Conservation (phyloP, 2,113 vertebrate genomes). For the Nipponia nippon region DNA sequence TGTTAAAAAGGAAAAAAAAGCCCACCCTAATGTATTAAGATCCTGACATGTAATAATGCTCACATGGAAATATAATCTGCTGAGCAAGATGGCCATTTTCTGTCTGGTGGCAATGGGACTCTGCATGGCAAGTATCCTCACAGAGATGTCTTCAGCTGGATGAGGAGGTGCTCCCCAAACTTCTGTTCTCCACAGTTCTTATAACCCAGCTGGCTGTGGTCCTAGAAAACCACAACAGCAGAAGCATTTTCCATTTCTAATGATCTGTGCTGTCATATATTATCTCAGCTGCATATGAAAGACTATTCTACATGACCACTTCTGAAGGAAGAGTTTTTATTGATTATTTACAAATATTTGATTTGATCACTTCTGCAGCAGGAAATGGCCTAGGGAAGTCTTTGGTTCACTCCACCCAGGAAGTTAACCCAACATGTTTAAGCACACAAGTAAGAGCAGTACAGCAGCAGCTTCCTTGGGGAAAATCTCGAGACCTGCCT, state of each 20-base stretch:
- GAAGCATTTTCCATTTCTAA: neutral
- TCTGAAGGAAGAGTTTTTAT: neutral
- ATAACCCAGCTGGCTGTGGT: neutral
- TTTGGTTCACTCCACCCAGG: neutral
- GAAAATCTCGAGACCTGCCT: neutral
- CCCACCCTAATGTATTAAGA: neutral
- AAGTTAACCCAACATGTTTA: neutral
- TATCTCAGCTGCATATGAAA: neutral
- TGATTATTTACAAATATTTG: neutral
- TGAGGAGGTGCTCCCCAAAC: neutral
- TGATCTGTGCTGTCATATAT: neutral
- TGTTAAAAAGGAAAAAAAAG: neutral
- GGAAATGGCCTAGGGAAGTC: neutral
- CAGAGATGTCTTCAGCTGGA: neutral
- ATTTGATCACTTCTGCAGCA: neutral
- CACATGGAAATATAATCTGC: neutral
- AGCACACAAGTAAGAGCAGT: neutral
- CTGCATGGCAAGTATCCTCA: neutral
- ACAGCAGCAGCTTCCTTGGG: neutral
- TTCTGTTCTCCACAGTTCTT: neutral
- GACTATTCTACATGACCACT: neutral
- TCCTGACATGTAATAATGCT: neutral
- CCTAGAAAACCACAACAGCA: neutral
- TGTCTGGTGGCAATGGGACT: fast-evolving
- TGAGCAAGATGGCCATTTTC: neutral